Evolutionary conservation across 1,140 invertebrate genomes (phyloP), one percentile per base, ranked within the genome.

Genomic region (Cotesia vestalis): DNA sequence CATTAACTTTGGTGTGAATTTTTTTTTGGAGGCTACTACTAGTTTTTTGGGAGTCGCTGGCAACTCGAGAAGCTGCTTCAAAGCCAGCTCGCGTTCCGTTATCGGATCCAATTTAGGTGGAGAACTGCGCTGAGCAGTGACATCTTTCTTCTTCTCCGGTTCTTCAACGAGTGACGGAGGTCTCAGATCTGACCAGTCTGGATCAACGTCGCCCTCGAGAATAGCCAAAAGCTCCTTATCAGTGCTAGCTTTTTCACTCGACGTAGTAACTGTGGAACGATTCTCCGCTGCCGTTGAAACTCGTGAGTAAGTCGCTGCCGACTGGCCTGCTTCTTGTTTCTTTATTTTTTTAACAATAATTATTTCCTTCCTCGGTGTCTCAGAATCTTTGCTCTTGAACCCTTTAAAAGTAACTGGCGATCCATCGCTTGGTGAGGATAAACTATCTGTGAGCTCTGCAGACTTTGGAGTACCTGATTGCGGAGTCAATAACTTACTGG

Each of bases 21-120:
- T 78, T 79, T 70, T 72, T 71, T 73, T 69, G 0, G 53, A 4
- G 36, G 67, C 59, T 9, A 46, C 40, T 27, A 27, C 27, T 27
- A 64, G 40, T 77, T 71, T 81, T 86, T 67, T 83, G 0, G 81
- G 72, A 8, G 74, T 71, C 35, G 78, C 74, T 0, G 86, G 86
- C 14, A 89, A 77, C 71, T 89, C 88, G 11, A 86, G 77, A 9
- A 89, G 77, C 69, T 89, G 89, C 68, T 89, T 89, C 38, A 89
- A 76, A 11, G 89, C 89, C 11, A 89, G 72, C 78, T 89, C 85
- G 61, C 86, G 84, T 80, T 89, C 88, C 5, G 84, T 67, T 11
- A 82, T 71, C 4, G 86, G 85, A 73, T 86, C 83, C 11, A 86
- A 75, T 77, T 88, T 87, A 3, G 76, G 73, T 17, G 67, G 75